These are phyloP conservation scores for Leptinotarsa haldemani DNA, from an alignment of 2,888 invertebrate species.

Conservation along the genomic window DNA sequence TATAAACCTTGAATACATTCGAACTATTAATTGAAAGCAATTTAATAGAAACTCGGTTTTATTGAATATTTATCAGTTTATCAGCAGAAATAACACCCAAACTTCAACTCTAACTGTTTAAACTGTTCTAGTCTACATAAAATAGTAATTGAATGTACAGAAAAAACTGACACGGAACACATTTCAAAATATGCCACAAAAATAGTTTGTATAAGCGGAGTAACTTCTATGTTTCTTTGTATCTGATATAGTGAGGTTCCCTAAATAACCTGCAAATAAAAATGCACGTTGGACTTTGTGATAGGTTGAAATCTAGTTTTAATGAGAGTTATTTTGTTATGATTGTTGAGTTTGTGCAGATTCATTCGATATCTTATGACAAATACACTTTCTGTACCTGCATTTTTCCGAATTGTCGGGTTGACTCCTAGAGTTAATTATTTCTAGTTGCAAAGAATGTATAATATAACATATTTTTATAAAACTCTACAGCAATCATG, in stretches of 20 bases:
- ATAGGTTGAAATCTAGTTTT: not conserved
- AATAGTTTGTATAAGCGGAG: constrained; percentile 37
- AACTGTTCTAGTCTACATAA: constrained; percentile 2
- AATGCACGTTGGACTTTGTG: not conserved
- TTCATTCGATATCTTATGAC: not conserved
- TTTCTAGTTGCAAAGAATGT: not conserved
- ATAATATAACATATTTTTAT: not conserved
- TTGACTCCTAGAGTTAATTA: not conserved
- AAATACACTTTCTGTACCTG: not conserved
- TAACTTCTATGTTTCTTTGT: not conserved
- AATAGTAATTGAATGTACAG: constrained; percentile 6
- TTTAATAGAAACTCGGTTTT: not conserved
- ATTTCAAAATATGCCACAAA: constrained; percentile 38
- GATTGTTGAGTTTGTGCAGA: constrained; percentile 12
- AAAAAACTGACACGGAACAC: constrained; percentile 49
- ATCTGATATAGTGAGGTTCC: not conserved
- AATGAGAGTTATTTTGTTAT: not conserved
- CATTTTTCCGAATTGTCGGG: not conserved
- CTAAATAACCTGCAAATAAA: not conserved
- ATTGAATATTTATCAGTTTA: not conserved
- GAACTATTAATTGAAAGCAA: not conserved
- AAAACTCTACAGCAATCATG: no score
- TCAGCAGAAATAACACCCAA: constrained; percentile 10
- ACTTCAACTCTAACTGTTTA: not conserved
- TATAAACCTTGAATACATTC: not conserved